Percentiles rank a stretch among this genome's conserved stretches.
Conservation (phyloP, 2,113 vertebrate species). For the Brevimyrus niger region DNA sequence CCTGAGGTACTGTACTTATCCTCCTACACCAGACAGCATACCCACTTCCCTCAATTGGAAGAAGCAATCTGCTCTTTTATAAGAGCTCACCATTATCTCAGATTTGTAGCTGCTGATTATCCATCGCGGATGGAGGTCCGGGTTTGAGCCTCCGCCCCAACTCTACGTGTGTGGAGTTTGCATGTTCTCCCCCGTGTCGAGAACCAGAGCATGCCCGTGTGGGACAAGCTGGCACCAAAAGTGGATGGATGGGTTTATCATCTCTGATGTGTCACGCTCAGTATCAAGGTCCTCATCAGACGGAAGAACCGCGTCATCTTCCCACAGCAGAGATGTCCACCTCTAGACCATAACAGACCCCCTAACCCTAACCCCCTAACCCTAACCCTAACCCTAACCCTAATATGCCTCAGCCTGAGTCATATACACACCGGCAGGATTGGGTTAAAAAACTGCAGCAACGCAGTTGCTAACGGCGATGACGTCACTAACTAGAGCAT, state of each 20-base stretch:
- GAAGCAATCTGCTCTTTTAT: not conserved
- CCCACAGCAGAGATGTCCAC: not conserved
- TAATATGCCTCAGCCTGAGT: too few species aligned
- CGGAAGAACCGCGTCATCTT: not conserved
- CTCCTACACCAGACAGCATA: not conserved
- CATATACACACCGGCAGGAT: not conserved
- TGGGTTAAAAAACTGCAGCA: not conserved
- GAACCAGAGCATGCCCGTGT: too few species aligned
- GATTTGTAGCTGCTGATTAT: not conserved
- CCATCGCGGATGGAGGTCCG: not conserved
- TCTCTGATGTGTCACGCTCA: not conserved
- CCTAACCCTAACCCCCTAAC: too few species aligned
- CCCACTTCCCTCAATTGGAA: not conserved
- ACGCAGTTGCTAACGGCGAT: not conserved
- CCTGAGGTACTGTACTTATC: not conserved
- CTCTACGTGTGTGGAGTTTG: not conserved
- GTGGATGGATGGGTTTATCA: not conserved
- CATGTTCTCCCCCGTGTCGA: too few species aligned
- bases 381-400: too few species aligned
- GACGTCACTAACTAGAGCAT: not conserved
- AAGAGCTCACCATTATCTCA: not conserved
- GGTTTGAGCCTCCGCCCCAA: not conserved
- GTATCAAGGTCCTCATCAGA: not conserved
- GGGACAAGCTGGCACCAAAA: not conserved
- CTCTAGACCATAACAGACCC: not conserved